These are phyloP conservation scores for Prietella phreatophila DNA, from an alignment of 2,113 vertebrate species.

Conservation along the genomic window DNA sequence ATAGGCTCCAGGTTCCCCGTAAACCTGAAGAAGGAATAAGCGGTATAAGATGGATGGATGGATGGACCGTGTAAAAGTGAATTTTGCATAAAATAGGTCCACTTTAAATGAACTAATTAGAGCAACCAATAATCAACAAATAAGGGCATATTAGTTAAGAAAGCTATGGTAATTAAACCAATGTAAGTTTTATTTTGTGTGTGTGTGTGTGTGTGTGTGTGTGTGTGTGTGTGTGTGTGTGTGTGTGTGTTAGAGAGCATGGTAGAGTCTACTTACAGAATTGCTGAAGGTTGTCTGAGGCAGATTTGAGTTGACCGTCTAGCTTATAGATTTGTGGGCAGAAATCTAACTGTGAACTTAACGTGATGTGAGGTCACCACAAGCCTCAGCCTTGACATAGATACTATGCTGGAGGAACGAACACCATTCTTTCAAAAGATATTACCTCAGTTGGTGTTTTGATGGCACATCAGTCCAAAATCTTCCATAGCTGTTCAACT, in stretches of 20 bases:
- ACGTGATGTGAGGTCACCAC: not conserved
- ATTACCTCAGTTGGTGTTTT: not conserved
- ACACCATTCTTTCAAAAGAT: not conserved
- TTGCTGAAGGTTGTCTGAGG: slow-evolving; percentile 6
- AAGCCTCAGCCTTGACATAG: not conserved
- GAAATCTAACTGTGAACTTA: slow-evolving; percentile 5
- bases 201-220: slow-evolving; percentile 42
- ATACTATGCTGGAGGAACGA: not conserved
- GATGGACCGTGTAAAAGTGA: too few relatives aligned
- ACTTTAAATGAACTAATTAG: not conserved
- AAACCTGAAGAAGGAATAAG: too few relatives aligned
- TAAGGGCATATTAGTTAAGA: not conserved
- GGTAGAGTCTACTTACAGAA: not conserved
- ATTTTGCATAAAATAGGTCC: too few relatives aligned
- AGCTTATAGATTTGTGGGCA: not conserved
- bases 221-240: slow-evolving; percentile 33
- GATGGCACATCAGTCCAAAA: not conserved
- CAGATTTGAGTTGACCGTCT: slow-evolving; percentile 13
- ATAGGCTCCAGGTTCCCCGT: too few relatives aligned
- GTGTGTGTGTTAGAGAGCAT: not conserved
- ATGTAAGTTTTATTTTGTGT: not conserved
- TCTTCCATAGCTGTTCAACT: not conserved
- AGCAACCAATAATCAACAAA: not conserved
- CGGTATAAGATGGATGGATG: too few relatives aligned
- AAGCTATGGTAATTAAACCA: not conserved